Evolutionary conservation across 1,140 invertebrate species (phyloP).

Genomic region (Ips nitidus): DNA sequence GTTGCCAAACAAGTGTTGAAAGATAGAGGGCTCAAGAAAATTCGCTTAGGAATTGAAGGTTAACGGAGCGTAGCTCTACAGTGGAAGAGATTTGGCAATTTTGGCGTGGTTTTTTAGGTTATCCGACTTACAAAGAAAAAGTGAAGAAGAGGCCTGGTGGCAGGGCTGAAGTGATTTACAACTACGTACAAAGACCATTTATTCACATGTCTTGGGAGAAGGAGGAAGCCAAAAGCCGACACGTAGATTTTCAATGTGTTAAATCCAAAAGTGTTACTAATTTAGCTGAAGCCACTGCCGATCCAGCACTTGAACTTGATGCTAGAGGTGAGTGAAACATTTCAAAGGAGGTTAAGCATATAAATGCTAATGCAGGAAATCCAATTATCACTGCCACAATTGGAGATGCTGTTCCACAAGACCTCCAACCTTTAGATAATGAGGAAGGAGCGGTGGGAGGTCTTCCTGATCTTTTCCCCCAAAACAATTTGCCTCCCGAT

Average conservation of each 20-base stretch:
- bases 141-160: constrained; percentile 88
- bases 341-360: neutral
- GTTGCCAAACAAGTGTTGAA: constrained; percentile 99
- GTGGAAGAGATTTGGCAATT: too few species aligned
- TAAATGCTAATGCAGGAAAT: constrained; percentile 27
- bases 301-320: constrained; percentile 71
- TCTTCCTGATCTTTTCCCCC: constrained; percentile 39
- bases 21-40: constrained; percentile 97
- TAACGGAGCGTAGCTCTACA: neutral
- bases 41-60: constrained; percentile 96
- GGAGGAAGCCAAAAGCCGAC: constrained; percentile 97
- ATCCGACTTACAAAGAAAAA: constrained; percentile 99
- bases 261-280: constrained; percentile 95
- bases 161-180: constrained; percentile 95
- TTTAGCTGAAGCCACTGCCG: constrained; percentile 87
- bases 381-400: constrained; percentile 41
- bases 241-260: constrained; percentile 98
- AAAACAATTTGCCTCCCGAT: constrained; percentile 39
- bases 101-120: constrained; percentile 56
- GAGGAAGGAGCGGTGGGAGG: constrained; percentile 55
- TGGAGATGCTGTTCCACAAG: constrained; percentile 34
- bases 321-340: constrained; percentile 56
- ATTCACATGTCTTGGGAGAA: constrained; percentile 99
- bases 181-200: constrained; percentile 99
- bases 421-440: constrained; percentile 43